Base-by-base conservation (phyloP, 2,797 vertebrate genomes). In the Gymnothorax reevesii region DNA sequence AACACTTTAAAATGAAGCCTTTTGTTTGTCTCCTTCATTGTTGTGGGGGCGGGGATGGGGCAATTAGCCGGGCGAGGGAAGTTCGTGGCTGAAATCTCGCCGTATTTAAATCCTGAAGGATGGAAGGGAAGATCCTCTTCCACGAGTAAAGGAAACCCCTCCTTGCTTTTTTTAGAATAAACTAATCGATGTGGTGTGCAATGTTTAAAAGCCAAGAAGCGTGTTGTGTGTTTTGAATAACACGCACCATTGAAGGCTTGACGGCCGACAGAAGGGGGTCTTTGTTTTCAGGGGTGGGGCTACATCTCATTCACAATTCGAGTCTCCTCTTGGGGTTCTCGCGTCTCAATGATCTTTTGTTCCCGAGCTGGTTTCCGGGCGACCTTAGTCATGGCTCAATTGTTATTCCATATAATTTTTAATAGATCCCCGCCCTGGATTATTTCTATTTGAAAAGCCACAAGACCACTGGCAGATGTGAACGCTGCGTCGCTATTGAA, bases 211-310 rank as follows among this genome's bases (percentile, higher is more conserved):
- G 66, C 52, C 27, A 13, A 75, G 73, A 59, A 59, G 10, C 66
- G 17, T 52, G 80, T 60, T 49, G 17, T 52, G 80, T 60, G 25
- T 82, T 27, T 3, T 22, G n/a, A 57, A 66, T 33, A 15, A 55
- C 86, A 73, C 20, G 49, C 55, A 12, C 25, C 60, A 86, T 27
- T 82, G 86, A 83, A 60, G 54, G 17, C 64, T 25, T 42, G 27
- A 85, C 55, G 49, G 52, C 52, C 64, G 84, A 71, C 33, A 27
- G 57, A 54, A 75, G 33, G 54, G 80, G 86, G 52, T 85, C 86
- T 86, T 84, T 89, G 88, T 84, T 83, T 71, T 25, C 22, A 57
- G 33, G 86, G 85, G 85, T 86, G 86, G 88, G 86, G 87, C 88
- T 87, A 49, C 57, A 73, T 84, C 83, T 60, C 60, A 86, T 69